Conservation (phyloP, 2,797 vertebrate genomes). For the Lepilemur septentrionalis region DNA sequence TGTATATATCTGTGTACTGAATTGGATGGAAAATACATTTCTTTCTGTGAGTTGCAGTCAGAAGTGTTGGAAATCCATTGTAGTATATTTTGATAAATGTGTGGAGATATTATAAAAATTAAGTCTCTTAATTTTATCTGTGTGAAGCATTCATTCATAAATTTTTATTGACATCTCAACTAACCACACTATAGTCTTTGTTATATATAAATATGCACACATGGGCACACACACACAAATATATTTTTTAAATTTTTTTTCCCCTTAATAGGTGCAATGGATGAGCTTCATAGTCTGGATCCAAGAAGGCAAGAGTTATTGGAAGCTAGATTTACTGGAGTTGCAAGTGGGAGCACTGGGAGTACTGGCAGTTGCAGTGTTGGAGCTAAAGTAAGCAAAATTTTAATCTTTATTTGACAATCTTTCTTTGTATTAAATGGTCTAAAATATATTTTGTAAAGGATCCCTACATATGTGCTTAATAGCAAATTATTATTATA, state of each 20-base stretch:
- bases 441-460: constrained; percentile 35
- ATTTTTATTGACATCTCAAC: neutral
- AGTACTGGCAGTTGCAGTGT: constrained; percentile 98
- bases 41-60: neutral
- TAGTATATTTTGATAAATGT: constrained; percentile 38
- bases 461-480: neutral
- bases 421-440: neutral
- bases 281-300: constrained; percentile 99
- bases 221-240: neutral
- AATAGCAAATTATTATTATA: neutral
- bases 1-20: neutral
- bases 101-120: neutral
- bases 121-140: neutral
- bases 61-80: neutral
- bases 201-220: neutral
- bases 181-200: neutral
- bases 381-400: constrained; percentile 94
- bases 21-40: constrained; percentile 17
- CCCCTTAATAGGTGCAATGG: constrained; percentile 92
- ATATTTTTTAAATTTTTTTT: neutral
- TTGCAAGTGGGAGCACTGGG: constrained; percentile 97
- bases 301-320: constrained; percentile 98
- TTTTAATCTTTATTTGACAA: constrained; percentile 14
- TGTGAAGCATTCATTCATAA: constrained; percentile 13
- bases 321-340: constrained; percentile 98